Percentiles rank a stretch among this genome's conserved stretches.
Evolutionary conservation across 2,797 vertebrate species (phyloP).

Genomic region (Novumbra hubbsi): DNA sequence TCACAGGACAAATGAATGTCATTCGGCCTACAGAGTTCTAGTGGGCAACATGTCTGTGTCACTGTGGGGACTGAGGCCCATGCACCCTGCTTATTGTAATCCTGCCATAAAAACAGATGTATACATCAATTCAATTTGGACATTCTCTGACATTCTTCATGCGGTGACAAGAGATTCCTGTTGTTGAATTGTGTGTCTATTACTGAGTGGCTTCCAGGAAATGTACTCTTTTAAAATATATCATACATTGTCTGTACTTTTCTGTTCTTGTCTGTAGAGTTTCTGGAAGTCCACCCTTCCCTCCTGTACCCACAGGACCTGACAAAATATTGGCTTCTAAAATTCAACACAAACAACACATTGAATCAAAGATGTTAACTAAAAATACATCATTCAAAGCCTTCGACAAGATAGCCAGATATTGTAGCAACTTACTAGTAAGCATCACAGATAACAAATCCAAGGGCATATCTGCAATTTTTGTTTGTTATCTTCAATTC

Average conservation of each 20-base stretch:
- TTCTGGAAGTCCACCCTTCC: slow-evolving; percentile 14
- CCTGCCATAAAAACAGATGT: not conserved
- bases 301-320: slow-evolving; percentile 6
- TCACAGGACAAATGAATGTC: not conserved
- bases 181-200: slow-evolving; percentile 5
- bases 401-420: not conserved
- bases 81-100: slow-evolving; percentile 8
- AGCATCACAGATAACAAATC: not conserved
- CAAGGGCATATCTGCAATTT: not conserved
- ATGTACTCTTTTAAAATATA: slow-evolving; percentile 19
- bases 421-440: not conserved
- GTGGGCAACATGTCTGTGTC: not conserved
- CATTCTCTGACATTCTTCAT: slow-evolving; percentile 22
- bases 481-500: not conserved
- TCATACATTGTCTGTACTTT: slow-evolving; percentile 13
- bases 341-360: slow-evolving; percentile 1
- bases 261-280: too few relatives aligned
- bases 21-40: not conserved
- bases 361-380: not conserved
- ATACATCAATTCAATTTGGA: slow-evolving; percentile 5
- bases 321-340: not conserved
- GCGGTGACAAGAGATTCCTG: slow-evolving; percentile 30
- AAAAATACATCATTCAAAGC: not conserved
- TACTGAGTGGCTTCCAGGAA: slow-evolving; percentile 11
- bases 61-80: not conserved